Evolutionary conservation across 1,140 invertebrate species (phyloP), one percentile per base, ranked within the genome.

Genomic region (Dreissena polymorpha): DNA sequence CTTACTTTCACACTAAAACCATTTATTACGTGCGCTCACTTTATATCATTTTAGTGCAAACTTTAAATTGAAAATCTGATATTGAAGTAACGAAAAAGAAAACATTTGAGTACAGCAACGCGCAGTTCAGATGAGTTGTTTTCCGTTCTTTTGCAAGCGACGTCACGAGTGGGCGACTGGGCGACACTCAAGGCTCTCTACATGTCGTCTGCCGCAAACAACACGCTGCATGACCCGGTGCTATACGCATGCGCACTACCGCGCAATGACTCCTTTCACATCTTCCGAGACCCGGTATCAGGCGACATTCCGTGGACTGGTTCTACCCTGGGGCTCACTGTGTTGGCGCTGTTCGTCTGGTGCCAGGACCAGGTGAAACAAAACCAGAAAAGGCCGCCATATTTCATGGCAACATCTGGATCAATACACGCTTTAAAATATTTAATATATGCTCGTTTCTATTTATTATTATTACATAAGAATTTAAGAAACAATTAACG

Each of bases 301-400:
- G 93, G 94, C 68, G 90, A 92, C 78, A 90, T 94, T 16, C 94
- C 94, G 0, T 95, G 94, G 94, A 92, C 94, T 6, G 94, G 94
- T 5, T 92, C 94, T 70, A 85, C 93, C 23, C 92, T 94, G 83
- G 94, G 94, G 10, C 86, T 94, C 10, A 94, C 94, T 5, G 93
- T 94, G 50, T 92, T 93, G 8, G 93, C 93, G 10, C 89, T 94
- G 53, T 95, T 94, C 93, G 94, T 94, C 76, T 95, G 94, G 94
- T 94, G 94, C 84, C 94, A 94, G 16, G 94, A 95, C 87, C 94
- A 95, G 92, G 94, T 94, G 78, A 39, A n/a, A 68, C n/a, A 27
- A 18, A 39, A 23, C 55, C 18, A 5, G 39, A 39, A 39, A 39
- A 39, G 2, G 39, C 39, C 39, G 39, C 39, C 39, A 39, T 8